These are phyloP conservation scores for Limnephilus lunatus DNA, from an alignment of 2,888 invertebrate genomes.

Conservation along the genomic window DNA sequence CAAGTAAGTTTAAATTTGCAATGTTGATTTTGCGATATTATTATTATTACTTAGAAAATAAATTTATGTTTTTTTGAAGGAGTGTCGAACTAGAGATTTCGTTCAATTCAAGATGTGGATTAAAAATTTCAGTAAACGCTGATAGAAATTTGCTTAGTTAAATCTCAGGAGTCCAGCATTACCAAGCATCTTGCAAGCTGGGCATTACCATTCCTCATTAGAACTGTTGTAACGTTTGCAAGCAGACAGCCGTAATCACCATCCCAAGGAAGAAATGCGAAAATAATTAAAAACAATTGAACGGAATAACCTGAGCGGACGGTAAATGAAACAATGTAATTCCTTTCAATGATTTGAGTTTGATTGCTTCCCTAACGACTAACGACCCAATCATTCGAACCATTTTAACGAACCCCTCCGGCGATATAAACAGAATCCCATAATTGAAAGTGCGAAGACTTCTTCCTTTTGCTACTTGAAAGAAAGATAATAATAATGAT, in stretches of 20 bases:
- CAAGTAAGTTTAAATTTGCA: too few relatives aligned
- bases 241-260: background rate
- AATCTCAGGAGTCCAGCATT: background rate
- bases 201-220: background rate
- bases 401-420: background rate
- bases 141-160: background rate
- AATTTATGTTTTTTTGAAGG: too few relatives aligned
- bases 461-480: background rate
- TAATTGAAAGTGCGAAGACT: background rate
- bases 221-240: background rate
- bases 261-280: background rate
- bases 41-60: too few relatives aligned
- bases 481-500: background rate
- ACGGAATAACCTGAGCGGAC: background rate
- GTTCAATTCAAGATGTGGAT: background rate
- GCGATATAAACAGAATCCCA: background rate
- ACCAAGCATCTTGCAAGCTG: background rate
- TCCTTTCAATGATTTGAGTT: background rate
- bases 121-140: background rate
- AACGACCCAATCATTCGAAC: background rate
- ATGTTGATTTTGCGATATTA: too few relatives aligned
- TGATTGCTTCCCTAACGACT: slow-evolving; percentile 2
- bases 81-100: background rate
- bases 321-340: slow-evolving; percentile 2
- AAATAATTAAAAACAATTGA: background rate